Percentiles rank a stretch among this genome's conserved stretches.
phyloP scores from a whole-genome alignment of 2,888 invertebrate species.

The Silvanus unidentatus region DNA sequence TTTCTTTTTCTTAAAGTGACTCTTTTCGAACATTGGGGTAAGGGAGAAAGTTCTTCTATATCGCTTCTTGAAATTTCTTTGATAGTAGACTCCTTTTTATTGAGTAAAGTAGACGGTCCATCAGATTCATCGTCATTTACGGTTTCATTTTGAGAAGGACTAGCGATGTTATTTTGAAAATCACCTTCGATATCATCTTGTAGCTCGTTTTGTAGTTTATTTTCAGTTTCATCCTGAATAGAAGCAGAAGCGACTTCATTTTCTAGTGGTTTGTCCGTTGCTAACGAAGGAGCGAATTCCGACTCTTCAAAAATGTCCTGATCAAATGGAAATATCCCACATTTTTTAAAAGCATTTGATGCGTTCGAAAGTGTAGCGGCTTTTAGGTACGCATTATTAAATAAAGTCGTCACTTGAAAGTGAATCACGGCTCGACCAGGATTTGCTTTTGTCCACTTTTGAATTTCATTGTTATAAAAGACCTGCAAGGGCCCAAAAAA shows the following conservation, averaged over 20 bases:
- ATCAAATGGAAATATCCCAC: conserved; percentile 18
- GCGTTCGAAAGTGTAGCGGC: conserved; percentile 9
- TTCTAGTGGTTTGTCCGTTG: conserved; percentile 1
- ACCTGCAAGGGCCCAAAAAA: conserved; percentile 28
- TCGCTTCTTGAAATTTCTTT: no score
- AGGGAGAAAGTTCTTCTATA: not conserved
- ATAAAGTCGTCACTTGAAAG: no score
- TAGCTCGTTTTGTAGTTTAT: no score
- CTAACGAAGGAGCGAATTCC: conserved; percentile 4
- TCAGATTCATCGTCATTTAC: not conserved
- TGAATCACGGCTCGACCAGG: no score
- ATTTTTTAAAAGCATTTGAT: conserved; percentile 12
- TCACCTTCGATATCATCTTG: no score
- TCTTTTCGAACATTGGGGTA: not conserved
- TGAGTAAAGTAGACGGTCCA: no score
- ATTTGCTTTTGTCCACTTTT: no score
- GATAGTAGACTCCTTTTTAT: no score
- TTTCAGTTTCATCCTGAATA: no score
- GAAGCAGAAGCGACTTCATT: no score
- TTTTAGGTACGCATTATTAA: conserved; percentile 12
- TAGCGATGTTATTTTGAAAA: no score
- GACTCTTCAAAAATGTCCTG: conserved; percentile 18
- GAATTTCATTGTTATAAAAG: no score
- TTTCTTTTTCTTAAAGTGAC: conserved; percentile 2
- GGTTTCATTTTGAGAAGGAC: not conserved